These are phyloP conservation scores for Phrynosoma platyrhinos DNA, from an alignment of 2,113 vertebrate genomes.

Conservation along the genomic window DNA sequence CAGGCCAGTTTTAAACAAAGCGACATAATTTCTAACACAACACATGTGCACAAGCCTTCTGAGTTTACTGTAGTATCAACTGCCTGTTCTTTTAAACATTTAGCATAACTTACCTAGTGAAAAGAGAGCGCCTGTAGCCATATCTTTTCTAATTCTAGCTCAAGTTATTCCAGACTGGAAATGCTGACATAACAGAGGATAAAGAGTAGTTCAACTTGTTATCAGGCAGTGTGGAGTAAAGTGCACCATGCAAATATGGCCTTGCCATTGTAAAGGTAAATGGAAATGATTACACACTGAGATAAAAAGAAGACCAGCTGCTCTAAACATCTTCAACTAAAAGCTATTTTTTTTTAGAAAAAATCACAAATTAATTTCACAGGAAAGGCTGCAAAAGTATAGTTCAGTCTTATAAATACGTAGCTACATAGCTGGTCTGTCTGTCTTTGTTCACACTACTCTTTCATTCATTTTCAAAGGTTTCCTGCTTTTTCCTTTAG, in stretches of 20 bases:
- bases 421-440: not conserved
- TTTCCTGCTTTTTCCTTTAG: not conserved
- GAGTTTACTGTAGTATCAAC: too few species aligned
- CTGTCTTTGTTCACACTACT: not conserved
- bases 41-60: not conserved
- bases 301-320: constrained; percentile 23
- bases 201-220: not conserved
- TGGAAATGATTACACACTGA: not conserved
- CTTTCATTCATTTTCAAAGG: not conserved
- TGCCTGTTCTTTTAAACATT: too few species aligned
- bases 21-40: not conserved
- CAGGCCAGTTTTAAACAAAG: not conserved
- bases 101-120: not conserved
- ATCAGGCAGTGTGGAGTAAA: not conserved
- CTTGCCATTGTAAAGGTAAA: not conserved
- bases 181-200: not conserved
- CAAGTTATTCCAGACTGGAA: not conserved
- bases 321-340: not conserved
- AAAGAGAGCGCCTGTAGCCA: not conserved
- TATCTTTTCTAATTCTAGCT: not conserved
- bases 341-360: constrained; percentile 11
- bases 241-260: not conserved
- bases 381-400: constrained; percentile 20
- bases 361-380: constrained; percentile 26
- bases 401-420: constrained; percentile 13